phyloP scores from a whole-genome alignment of 2,113 vertebrate genomes.

The Chloroceryle aenea region DNA sequence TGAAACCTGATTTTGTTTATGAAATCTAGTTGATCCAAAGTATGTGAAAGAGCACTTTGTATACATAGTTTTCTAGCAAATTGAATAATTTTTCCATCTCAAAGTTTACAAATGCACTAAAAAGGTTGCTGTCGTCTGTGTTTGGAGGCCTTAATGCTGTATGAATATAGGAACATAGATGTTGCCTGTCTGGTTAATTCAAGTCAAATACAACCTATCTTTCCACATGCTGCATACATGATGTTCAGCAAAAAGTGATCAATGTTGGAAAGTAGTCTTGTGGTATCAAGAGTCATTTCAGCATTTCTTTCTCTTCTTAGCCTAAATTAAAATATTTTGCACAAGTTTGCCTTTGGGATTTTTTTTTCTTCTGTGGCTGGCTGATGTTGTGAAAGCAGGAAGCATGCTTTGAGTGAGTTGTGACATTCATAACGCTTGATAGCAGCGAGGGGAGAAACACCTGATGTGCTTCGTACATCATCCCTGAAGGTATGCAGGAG shows the following conservation, averaged over 20 bases:
- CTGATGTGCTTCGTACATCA: not conserved
- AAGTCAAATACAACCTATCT: not conserved
- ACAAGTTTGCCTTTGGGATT: slow-evolving; percentile 31
- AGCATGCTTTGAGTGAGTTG: not conserved
- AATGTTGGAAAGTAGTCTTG: not conserved
- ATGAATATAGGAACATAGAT: not conserved
- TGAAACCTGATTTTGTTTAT: not conserved
- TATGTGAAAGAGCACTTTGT: not conserved
- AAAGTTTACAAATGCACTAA: not conserved
- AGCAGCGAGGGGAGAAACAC: not conserved
- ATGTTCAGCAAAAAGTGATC: not conserved
- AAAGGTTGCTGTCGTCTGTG: not conserved
- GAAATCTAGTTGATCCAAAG: not conserved
- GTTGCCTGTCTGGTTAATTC: not conserved
- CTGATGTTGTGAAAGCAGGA: not conserved
- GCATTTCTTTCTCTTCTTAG: not conserved
- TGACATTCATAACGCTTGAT: not conserved
- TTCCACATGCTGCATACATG: not conserved
- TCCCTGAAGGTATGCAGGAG: not conserved
- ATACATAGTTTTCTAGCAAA: not conserved
- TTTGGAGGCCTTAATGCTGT: not conserved
- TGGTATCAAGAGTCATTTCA: not conserved
- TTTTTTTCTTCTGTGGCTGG: not conserved
- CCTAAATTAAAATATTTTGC: slow-evolving; percentile 54
- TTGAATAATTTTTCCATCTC: not conserved